Evolutionary conservation across 2,797 vertebrate genomes (phyloP), one percentile per base, ranked within the genome.

Genomic region (Falco cherrug): DNA sequence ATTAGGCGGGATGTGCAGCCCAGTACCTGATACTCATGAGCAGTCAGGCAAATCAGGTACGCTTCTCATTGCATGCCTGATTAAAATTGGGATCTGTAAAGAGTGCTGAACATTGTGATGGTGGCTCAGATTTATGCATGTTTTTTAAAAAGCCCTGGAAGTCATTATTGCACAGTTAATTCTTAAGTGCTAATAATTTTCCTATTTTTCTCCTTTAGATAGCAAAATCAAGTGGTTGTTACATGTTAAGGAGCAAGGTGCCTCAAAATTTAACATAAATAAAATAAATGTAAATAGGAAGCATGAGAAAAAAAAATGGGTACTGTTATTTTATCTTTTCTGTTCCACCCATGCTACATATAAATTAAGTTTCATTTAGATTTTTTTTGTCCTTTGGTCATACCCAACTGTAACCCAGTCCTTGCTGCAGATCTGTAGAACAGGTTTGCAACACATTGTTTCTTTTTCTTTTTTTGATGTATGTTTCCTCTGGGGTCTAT

Each of bases 361-460:
- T 26, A 89, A 83, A 68, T 93, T 90, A 71, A 93, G 28, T 96
- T 96, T 96, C 50, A 59, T 92, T 95, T 93, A 87, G 68, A 56
- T 95, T 68, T 91, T 29, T 87, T 91, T 94, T 94, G 51, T 91
- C 22, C n/a, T 94, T 94, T 54, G 51, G 50, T 82, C 59, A 84
- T 68, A 56, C 4, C 47, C 54, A 69, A 3, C 48, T 93, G 25
- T 85, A 83, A 77, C 45, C 16, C n/a, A 90, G 9, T 70, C 16
- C 31, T 74, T 53, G 10, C 43, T 57, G 41, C 74, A 86, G 61
- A 94, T 64, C 54, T 56, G 28, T 92, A 89, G 41, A 82, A 47
- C 59, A 59, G 88, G 22, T 87, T 92, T 95, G 85, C 87, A 92
- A 54, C 25, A 22, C 22, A 65, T 64, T n/a, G 29, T 43, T 60